A percentile compares a stretch with the other conserved stretches of the same genome.
Conservation (phyloP, 1,140 invertebrate genomes). For the Pachypeltis micranthus region DNA sequence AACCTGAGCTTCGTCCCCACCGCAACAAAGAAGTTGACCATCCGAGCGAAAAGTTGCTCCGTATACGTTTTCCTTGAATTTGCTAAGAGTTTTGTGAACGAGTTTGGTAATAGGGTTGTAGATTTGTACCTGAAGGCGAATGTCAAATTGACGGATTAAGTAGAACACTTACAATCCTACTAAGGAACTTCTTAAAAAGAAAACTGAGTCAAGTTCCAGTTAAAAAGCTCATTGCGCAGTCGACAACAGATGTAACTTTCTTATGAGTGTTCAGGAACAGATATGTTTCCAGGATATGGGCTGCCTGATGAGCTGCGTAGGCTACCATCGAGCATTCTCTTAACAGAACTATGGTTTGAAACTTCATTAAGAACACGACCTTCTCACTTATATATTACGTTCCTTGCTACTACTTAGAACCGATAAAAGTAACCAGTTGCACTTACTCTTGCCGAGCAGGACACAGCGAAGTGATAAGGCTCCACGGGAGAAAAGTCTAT, state of each 20-base stretch:
- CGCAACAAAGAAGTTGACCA: conserved; percentile 71
- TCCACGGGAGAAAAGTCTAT: conserved; percentile 79
- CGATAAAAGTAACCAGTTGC: no score
- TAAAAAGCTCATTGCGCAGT: no score
- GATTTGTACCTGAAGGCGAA: conserved; percentile 69
- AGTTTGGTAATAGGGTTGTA: conserved; percentile 80
- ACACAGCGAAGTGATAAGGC: conserved; percentile 79
- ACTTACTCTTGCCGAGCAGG: conserved; percentile 72
- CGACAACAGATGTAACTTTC: no score
- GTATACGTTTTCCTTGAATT: conserved; percentile 75
- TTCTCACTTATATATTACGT: no score
- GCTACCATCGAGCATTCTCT: no score
- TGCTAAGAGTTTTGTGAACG: conserved; percentile 69
- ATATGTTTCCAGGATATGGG: no score
- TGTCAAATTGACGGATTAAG: background rate
- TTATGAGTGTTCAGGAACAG: no score
- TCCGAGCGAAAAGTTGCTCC: conserved; percentile 76
- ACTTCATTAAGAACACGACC: no score
- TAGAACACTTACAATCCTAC: background rate
- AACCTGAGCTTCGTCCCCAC: conserved; percentile 75
- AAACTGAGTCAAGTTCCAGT: conserved; percentile 1
- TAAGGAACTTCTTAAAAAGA: conserved; percentile 2
- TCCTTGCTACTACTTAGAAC: no score
- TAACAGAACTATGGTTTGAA: no score
- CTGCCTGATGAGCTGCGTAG: no score